These are phyloP conservation scores for Ursus arctos DNA, from an alignment of 2,113 vertebrate genomes.

Conservation along the genomic window DNA sequence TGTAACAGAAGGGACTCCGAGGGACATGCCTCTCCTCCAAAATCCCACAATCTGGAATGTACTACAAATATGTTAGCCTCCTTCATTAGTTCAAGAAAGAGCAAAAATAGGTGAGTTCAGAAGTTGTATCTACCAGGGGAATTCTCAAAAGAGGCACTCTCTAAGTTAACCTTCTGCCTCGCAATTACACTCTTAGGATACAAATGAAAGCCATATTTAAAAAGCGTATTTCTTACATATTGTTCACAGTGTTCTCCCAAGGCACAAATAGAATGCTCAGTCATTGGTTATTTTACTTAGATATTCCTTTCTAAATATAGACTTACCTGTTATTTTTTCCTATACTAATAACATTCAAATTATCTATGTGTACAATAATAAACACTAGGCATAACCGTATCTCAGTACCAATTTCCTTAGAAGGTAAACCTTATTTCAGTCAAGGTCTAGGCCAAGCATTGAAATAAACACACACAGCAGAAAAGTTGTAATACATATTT, in stretches of 20 bases:
- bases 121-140: background rate
- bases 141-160: background rate
- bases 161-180: background rate
- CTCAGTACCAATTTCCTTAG: constrained; percentile 41
- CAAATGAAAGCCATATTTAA: constrained; percentile 29
- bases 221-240: background rate
- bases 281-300: background rate
- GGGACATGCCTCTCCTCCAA: background rate
- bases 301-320: background rate
- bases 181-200: constrained; percentile 6
- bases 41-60: background rate
- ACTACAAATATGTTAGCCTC: background rate
- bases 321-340: background rate
- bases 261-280: background rate
- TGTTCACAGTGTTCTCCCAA: background rate
- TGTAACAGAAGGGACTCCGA: background rate
- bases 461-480: constrained; percentile 31
- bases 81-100: background rate
- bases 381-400: constrained; percentile 20
- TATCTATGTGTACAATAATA: background rate
- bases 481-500: background rate
- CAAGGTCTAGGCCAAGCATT: constrained; percentile 27
- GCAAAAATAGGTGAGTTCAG: background rate
- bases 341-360: constrained; percentile 3
- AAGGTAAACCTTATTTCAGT: constrained; percentile 61